A percentile compares a stretch with the other conserved stretches of the same genome.
phyloP scores from a whole-genome alignment of 2,797 vertebrate genomes.

The Sebastiscus tertius region DNA sequence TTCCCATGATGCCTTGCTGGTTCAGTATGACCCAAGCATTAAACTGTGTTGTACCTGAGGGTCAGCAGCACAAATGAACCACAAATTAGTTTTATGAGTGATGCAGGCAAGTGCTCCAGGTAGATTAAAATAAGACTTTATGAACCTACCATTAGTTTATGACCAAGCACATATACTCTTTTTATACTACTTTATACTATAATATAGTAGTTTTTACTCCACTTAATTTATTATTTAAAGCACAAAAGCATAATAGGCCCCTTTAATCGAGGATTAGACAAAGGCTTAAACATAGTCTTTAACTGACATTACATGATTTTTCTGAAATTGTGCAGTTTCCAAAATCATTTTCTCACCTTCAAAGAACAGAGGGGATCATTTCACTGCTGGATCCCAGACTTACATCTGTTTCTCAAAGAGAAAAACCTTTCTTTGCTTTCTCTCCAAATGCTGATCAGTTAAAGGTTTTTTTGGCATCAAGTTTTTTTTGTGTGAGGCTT shows the following conservation, averaged over 20 bases:
- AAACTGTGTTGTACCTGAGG: not conserved
- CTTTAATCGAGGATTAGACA: not conserved
- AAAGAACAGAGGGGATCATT: not conserved
- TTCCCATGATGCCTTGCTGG: slow-evolving; percentile 11
- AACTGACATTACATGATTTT: not conserved
- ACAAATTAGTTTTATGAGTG: not conserved
- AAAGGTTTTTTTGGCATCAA: not conserved
- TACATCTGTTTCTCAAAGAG: not conserved
- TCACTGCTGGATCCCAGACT: not conserved
- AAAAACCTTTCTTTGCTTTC: not conserved
- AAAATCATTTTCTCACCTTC: not conserved
- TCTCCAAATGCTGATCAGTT: not conserved
- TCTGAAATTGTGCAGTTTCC: not conserved
- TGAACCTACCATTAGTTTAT: too few relatives aligned
- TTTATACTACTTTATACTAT: not conserved
- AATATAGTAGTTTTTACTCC: not conserved
- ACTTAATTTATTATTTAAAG: too few relatives aligned
- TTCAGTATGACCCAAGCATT: slow-evolving; percentile 2
- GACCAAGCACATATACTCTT: not conserved
- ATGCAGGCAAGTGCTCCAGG: not conserved
- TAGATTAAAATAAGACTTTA: not conserved
- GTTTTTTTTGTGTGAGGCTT: not conserved
- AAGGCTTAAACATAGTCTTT: not conserved
- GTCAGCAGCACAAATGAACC: not conserved
- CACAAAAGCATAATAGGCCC: too few relatives aligned